Evolutionary conservation across 2,888 invertebrate species (phyloP).

Genomic region (Ptychoptera contaminata): DNA sequence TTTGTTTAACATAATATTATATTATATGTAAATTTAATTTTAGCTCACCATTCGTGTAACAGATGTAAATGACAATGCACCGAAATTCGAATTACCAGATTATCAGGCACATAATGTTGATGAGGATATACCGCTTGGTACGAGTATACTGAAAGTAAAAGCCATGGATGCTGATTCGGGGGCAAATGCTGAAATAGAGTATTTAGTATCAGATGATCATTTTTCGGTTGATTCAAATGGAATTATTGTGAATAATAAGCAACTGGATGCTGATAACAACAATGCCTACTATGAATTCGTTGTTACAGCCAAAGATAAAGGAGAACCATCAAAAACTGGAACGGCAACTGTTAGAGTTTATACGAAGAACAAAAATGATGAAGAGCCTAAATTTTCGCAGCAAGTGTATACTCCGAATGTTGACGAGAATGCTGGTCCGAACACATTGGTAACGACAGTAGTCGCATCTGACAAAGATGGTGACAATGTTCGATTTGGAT

Average conservation of each 20-base stretch:
- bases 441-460: conserved; percentile 88
- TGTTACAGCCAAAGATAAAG: conserved; percentile 89
- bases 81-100: conserved; percentile 89
- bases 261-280: conserved; percentile 90
- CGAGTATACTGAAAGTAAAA: conserved; percentile 84
- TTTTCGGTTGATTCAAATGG: conserved; percentile 89
- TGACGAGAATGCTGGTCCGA: conserved; percentile 89
- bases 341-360: conserved; percentile 88
- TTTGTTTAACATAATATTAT: background rate
- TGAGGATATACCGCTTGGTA: conserved; percentile 84
- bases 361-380: conserved; percentile 97
- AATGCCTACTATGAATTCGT: conserved; percentile 91
- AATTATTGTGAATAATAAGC: conserved; percentile 82
- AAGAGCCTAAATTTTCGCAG: conserved; percentile 91
- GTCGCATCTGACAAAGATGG: conserved; percentile 96
- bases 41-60: conserved; percentile 86
- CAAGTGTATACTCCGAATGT: conserved; percentile 94
- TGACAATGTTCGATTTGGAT: conserved; percentile 85
- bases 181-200: conserved; percentile 87
- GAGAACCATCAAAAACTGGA: conserved; percentile 82
- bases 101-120: conserved; percentile 94
- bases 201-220: conserved; percentile 79
- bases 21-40: conserved; percentile 18
- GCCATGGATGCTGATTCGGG: conserved; percentile 93
- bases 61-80: conserved; percentile 95